phyloP scores from a whole-genome alignment of 2,113 vertebrate species.

The Antennarius striatus region DNA sequence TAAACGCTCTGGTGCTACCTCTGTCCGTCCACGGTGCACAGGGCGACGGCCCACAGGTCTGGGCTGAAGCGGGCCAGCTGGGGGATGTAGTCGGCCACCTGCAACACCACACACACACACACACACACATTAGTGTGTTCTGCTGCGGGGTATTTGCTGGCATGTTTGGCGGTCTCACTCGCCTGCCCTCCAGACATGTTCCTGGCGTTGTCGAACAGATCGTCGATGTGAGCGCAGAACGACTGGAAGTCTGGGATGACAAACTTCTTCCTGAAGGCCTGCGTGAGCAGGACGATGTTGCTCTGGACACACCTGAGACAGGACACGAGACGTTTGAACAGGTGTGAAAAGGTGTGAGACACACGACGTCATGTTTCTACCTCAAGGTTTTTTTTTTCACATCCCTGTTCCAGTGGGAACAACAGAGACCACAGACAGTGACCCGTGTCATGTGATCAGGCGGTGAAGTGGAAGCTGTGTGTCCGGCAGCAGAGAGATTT shows the following conservation, averaged over 20 bases:
- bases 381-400: too few species aligned
- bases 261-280: slow-evolving; percentile 98
- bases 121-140: neutral
- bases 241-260: slow-evolving; percentile 98
- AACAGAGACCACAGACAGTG: too few species aligned
- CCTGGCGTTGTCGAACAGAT: slow-evolving; percentile 90
- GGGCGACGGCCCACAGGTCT: slow-evolving; percentile 93
- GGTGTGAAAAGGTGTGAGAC: too few species aligned
- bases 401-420: too few species aligned
- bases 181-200: slow-evolving; percentile 94
- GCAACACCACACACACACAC: slow-evolving; percentile 1
- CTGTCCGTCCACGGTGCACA: slow-evolving; percentile 98
- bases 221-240: slow-evolving; percentile 94
- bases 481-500: slow-evolving; percentile 14
- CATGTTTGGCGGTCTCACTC: slow-evolving; percentile 16
- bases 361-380: too few species aligned
- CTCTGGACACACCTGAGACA: slow-evolving; percentile 93
- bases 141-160: too few species aligned
- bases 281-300: slow-evolving; percentile 98
- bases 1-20: slow-evolving; percentile 78
- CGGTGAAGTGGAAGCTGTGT: too few species aligned
- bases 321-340: neutral
- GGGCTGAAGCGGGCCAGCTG: slow-evolving; percentile 98
- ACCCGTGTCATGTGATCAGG: too few species aligned
- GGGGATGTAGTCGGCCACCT: slow-evolving; percentile 99